Evolutionary conservation across 2,888 invertebrate species (phyloP).

Genomic region (Pyrrhosoma nymphula): DNA sequence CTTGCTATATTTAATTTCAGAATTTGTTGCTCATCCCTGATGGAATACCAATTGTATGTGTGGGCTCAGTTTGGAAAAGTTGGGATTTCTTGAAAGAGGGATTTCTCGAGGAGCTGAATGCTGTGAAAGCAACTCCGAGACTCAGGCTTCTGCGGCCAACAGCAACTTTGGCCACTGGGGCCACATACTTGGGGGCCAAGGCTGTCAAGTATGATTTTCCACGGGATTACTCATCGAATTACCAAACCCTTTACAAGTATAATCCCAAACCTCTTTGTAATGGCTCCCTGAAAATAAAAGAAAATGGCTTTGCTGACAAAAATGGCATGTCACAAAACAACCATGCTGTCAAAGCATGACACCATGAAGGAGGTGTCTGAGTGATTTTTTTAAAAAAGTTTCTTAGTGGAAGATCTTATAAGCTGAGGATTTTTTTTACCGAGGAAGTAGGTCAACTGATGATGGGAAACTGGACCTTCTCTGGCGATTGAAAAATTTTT

Average conservation of each 20-base stretch:
- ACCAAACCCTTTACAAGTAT: conserved; percentile 76
- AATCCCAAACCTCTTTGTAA: conserved; percentile 33
- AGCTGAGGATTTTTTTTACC: conserved; percentile 9
- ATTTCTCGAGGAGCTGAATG: conserved; percentile 81
- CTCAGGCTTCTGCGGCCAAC: conserved; percentile 85
- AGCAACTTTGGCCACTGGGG: conserved; percentile 90
- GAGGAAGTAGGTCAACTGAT: not conserved
- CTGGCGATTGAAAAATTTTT: not conserved
- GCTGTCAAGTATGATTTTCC: conserved; percentile 83
- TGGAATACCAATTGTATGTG: conserved; percentile 90
- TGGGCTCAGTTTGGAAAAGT: conserved; percentile 97
- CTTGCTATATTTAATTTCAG: conserved; percentile 73
- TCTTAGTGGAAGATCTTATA: conserved; percentile 13
- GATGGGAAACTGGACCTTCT: conserved; percentile 18
- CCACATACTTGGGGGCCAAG: conserved; percentile 91
- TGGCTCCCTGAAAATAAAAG: conserved; percentile 40
- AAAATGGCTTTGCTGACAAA: conserved; percentile 55
- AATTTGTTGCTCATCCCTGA: conserved; percentile 79
- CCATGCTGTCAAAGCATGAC: conserved; percentile 61
- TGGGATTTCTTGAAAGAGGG: conserved; percentile 90
- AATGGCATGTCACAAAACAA: conserved; percentile 47
- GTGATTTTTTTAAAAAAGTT: not conserved
- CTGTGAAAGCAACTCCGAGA: conserved; percentile 77
- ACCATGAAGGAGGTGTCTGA: not conserved
- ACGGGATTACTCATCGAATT: conserved; percentile 86